These are phyloP conservation scores for Kuschelorhynchus macadamiae DNA, from an alignment of 2,888 invertebrate species.

Conservation along the genomic window DNA sequence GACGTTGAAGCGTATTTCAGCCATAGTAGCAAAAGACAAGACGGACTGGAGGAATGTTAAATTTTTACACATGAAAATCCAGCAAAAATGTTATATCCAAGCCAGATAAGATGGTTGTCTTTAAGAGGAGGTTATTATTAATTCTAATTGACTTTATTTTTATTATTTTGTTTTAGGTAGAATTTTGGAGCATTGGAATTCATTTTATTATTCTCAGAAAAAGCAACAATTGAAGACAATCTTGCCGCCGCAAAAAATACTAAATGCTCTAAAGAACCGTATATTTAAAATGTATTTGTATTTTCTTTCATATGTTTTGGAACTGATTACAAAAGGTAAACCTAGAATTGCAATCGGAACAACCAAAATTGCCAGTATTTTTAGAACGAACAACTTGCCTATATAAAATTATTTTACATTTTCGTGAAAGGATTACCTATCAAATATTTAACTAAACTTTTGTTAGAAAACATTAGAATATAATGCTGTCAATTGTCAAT, in stretches of 20 bases:
- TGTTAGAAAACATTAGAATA: too few species aligned
- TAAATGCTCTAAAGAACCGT: neutral
- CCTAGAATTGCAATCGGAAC: slow-evolving; percentile 14
- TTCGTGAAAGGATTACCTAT: too few species aligned
- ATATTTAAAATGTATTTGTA: slow-evolving; percentile 7
- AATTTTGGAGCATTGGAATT: neutral
- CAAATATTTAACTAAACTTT: too few species aligned
- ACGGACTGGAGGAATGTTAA: slow-evolving; percentile 50
- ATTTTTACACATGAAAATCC: slow-evolving; percentile 43
- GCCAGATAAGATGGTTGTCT: slow-evolving; percentile 55
- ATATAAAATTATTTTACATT: too few species aligned
- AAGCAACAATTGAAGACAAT: slow-evolving; percentile 5
- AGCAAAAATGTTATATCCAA: slow-evolving; percentile 50
- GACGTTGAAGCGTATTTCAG: slow-evolving; percentile 40
- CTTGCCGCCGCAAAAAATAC: neutral
- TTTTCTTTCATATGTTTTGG: slow-evolving; percentile 7
- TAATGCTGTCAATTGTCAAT: too few species aligned
- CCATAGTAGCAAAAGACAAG: slow-evolving; percentile 33
- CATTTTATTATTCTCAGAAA: neutral
- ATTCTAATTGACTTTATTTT: too few species aligned
- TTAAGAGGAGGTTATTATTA: neutral
- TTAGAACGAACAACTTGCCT: neutral
- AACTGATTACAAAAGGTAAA: slow-evolving; percentile 8
- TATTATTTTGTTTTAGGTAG: neutral
- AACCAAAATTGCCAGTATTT: slow-evolving; percentile 10